phyloP scores from a whole-genome alignment of 2,797 vertebrate species.

The Characodon lateralis region DNA sequence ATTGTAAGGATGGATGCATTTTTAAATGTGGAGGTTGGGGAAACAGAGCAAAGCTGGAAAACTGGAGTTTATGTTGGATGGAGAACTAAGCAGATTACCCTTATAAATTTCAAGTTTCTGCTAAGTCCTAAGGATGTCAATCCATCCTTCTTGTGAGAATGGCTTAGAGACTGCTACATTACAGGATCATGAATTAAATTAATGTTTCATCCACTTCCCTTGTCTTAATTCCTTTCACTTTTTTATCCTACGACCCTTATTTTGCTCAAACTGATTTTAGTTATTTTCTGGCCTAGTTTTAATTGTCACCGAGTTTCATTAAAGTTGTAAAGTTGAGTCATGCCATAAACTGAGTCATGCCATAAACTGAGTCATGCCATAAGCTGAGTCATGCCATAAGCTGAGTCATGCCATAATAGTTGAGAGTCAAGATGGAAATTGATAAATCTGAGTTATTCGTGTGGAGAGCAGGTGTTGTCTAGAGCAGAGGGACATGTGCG shows the following conservation, averaged over 20 bases:
- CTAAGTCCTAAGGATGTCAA: conserved; percentile 39
- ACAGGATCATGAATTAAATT: conserved; percentile 12
- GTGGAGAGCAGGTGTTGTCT: conserved; percentile 65
- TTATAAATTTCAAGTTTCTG: conserved; percentile 79
- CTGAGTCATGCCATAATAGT: conserved; percentile 7
- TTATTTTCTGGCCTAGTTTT: background rate
- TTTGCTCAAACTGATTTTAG: background rate
- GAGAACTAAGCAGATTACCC: conserved; percentile 75
- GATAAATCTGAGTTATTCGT: conserved; percentile 39
- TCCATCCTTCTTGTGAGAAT: conserved; percentile 15
- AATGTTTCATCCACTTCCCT: conserved; percentile 10
- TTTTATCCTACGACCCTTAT: conserved; percentile 13
- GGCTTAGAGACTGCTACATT: conserved; percentile 5
- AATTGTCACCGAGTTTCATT: conserved; percentile 59
- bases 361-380: too few species aligned
- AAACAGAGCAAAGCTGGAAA: conserved; percentile 39
- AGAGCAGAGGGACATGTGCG: conserved; percentile 26
- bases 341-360: background rate
- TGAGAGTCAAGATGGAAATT: conserved; percentile 13
- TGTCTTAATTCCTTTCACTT: background rate
- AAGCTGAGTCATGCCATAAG: background rate
- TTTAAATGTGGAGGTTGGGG: conserved; percentile 55
- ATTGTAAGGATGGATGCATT: conserved; percentile 57
- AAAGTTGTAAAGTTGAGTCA: conserved; percentile 31
- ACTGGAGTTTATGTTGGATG: conserved; percentile 53